phyloP scores from a whole-genome alignment of 1,140 invertebrate species.

The Diachasma alloeum region DNA sequence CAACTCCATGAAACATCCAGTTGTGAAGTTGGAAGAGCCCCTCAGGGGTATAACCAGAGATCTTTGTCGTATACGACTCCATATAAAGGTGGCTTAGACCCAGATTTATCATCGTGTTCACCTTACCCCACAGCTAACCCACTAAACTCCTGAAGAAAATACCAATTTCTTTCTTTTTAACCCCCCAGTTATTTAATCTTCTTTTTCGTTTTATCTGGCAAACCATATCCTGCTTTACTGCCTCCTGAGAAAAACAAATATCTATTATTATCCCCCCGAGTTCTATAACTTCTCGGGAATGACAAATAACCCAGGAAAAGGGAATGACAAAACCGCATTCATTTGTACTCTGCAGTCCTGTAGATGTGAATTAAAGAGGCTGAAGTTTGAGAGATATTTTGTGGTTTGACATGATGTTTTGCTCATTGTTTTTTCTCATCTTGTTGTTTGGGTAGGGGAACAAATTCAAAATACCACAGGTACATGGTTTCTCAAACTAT shows the following conservation, averaged over 20 bases:
- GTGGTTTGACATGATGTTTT: neutral
- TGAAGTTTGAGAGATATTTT: neutral
- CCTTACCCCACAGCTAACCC: neutral
- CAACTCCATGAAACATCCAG: neutral
- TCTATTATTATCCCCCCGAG: neutral
- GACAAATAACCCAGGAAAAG: neutral
- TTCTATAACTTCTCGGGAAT: neutral
- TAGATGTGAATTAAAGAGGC: neutral
- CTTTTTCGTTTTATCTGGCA: neutral
- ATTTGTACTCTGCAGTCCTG: neutral
- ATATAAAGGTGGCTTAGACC: conserved; percentile 6
- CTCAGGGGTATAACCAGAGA: neutral
- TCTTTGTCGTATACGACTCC: conserved; percentile 4
- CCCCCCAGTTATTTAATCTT: neutral
- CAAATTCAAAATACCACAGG: conserved; percentile 1
- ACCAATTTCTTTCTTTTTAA: neutral
- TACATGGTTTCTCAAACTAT: neutral
- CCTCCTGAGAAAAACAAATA: neutral
- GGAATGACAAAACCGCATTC: neutral
- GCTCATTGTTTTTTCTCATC: neutral
- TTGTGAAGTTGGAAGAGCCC: conserved; percentile 13
- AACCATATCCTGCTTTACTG: conserved; percentile 1
- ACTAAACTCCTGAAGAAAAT: neutral
- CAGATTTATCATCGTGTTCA: neutral
- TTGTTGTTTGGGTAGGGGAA: neutral